These are phyloP conservation scores for Drosophila suzukii DNA, from an alignment of 1,140 invertebrate species.

Conservation along the genomic window DNA sequence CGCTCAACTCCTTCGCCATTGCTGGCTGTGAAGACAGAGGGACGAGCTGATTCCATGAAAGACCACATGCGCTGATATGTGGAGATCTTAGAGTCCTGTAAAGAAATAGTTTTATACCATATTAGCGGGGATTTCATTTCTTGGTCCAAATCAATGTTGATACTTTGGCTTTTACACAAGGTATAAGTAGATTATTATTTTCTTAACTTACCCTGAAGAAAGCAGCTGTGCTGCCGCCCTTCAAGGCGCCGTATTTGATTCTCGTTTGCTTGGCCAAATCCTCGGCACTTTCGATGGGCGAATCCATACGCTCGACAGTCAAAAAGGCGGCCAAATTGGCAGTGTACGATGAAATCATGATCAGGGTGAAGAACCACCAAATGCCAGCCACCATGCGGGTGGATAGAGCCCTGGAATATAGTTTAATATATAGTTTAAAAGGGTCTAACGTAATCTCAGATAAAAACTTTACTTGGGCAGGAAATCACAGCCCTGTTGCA, in stretches of 20 bases:
- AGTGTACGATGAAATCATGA: slow-evolving; percentile 99
- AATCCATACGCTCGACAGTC: slow-evolving; percentile 98
- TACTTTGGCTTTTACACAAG: no score
- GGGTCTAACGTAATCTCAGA: background rate
- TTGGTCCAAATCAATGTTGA: no score
- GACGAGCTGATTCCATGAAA: slow-evolving; percentile 94
- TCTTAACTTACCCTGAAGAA: slow-evolving; percentile 92
- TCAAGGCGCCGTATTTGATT: slow-evolving; percentile 98
- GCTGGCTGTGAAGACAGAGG: slow-evolving; percentile 93
- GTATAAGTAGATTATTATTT: background rate
- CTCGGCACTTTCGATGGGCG: slow-evolving; percentile 97
- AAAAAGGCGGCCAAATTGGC: slow-evolving; percentile 98
- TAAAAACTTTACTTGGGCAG: slow-evolving; percentile 91
- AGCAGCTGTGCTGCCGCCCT: slow-evolving; percentile 95
- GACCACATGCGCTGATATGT: slow-evolving; percentile 97
- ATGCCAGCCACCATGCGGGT: slow-evolving; percentile 96
- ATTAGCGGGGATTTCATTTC: no score
- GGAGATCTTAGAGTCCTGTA: slow-evolving; percentile 95
- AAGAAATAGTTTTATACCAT: background rate
- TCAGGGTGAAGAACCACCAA: slow-evolving; percentile 99
- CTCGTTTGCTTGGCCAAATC: slow-evolving; percentile 98
- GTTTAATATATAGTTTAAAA: background rate
- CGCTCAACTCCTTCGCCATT: slow-evolving; percentile 94
- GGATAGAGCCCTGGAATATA: slow-evolving; percentile 90
- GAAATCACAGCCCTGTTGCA: slow-evolving; percentile 97